Percentiles rank a stretch among this genome's conserved stretches.
Conservation (phyloP, 2,888 invertebrate species). For the Stenurella melanura region DNA sequence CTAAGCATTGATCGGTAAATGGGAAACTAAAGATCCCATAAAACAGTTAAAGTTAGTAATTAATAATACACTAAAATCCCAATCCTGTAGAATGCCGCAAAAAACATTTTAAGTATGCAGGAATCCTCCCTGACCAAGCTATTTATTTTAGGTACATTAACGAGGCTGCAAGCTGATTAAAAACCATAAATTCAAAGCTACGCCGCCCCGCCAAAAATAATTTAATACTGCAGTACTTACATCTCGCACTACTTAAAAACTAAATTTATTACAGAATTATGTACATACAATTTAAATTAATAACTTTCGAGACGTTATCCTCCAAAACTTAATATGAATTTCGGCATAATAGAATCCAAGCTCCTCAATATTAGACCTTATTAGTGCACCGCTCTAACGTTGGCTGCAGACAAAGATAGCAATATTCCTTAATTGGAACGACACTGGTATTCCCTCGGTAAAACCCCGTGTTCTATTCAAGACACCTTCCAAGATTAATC, state of each 20-base stretch:
- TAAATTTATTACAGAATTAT: constrained; percentile 39
- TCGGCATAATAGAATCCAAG: constrained; percentile 40
- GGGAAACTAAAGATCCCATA: too few relatives aligned
- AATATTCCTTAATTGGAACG: constrained; percentile 60
- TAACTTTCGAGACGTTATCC: constrained; percentile 35
- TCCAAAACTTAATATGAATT: constrained; percentile 46
- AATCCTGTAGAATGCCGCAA: not conserved
- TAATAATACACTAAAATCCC: too few relatives aligned
- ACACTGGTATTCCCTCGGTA: constrained; percentile 57
- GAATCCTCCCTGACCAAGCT: constrained; percentile 9
- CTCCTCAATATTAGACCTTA: constrained; percentile 51
- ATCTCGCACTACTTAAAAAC: constrained; percentile 21
- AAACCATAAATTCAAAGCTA: constrained; percentile 35
- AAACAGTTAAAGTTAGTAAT: too few relatives aligned
- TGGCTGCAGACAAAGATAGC: constrained; percentile 51
- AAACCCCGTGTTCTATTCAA: constrained; percentile 50
- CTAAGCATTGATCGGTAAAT: too few relatives aligned
- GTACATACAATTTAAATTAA: constrained; percentile 40
- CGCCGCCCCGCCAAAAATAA: constrained; percentile 20
- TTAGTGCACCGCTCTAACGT: constrained; percentile 41
- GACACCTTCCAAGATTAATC: constrained; percentile 61
- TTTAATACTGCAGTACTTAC: constrained; percentile 8
- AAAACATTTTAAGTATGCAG: constrained; percentile 3
- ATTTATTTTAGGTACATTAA: constrained; percentile 28
- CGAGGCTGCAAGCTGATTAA: constrained; percentile 31